Base-by-base conservation (phyloP, 2,797 vertebrate species). In the Crax fasciolata region DNA sequence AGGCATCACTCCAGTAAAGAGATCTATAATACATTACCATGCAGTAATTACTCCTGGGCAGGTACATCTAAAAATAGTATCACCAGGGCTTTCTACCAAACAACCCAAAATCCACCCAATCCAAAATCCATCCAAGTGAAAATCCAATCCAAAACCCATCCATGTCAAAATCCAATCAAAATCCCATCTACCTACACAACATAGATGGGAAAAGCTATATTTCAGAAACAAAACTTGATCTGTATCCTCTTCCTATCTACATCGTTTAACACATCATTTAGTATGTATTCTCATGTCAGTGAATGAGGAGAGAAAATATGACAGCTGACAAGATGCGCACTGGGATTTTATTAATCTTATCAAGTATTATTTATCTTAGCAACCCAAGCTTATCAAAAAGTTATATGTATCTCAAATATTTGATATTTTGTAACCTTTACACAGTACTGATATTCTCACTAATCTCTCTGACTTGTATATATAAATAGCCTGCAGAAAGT, bases 291-390 rank as follows among this genome's bases (percentile, higher is more conserved):
- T 72, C 21, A 17, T 44, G 68, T 62, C 43, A 81, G 14, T 66
- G 51, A 73, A 41, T 39, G 35, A 93, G 46, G 24, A 95, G 15
- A 96, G 61, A 27, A 91, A 91, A 59, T 82, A 73, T 41, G 30
- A 90, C 63, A 90, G 63, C 67, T 89, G 49, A 93, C 17, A 35
- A 87, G 72, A 61, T 48, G 83, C 6, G 24, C 51, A 70, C 24
- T 73, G 76, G 39, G 85, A 75, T 94, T 82, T 92, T 87, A 87
- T 65, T 85, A 58, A 46, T 83, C 41, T 30, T 43, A 63, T 41
- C 61, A 30, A 43, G 61, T 63, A 43, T 30, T 43, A 63, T 93
- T 91, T 65, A 92, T 58, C 70, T 51, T 55, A n/a, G 51, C n/a
- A 90, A 83, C 48, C 51, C 16, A 32, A 44, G 27, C 17, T 75